Conservation (phyloP, 2,888 invertebrate genomes). For the Scaptomyza parva region DNA sequence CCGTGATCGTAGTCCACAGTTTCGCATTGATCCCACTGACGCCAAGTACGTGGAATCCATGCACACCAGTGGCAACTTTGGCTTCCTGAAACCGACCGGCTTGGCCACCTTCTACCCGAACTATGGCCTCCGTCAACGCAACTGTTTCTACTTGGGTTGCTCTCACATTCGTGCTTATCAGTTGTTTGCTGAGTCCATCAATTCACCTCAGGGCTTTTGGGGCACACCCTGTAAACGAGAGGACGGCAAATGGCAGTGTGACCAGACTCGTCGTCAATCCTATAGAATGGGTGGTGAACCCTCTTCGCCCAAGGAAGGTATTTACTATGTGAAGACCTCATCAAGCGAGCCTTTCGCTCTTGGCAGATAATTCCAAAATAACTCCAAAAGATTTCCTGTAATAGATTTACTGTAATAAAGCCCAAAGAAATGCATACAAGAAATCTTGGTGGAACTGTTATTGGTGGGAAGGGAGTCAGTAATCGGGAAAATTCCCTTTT, state of each 20-base stretch:
- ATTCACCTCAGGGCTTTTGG: constrained; percentile 76
- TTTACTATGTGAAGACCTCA: constrained; percentile 79
- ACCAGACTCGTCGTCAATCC: constrained; percentile 57
- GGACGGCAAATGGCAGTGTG: constrained; percentile 70
- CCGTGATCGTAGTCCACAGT: constrained; percentile 63
- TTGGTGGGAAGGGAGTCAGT: too few relatives aligned
- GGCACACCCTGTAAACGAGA: constrained; percentile 73
- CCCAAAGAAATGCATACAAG: constrained; percentile 8
- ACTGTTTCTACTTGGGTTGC: constrained; percentile 79
- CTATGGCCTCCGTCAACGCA: constrained; percentile 79
- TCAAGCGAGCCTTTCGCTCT: constrained; percentile 72
- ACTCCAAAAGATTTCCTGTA: too few relatives aligned
- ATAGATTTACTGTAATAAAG: constrained; percentile 6
- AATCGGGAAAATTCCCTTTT: too few relatives aligned
- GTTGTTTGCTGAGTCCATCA: constrained; percentile 83
- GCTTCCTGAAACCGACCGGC: constrained; percentile 80
- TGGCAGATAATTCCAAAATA: constrained; percentile 59
- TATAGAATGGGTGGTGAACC: constrained; percentile 82
- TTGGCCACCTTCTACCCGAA: constrained; percentile 84
- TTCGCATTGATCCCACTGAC: constrained; percentile 82
- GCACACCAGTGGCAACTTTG: constrained; percentile 83
- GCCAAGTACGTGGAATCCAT: constrained; percentile 84
- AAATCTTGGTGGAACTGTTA: too few relatives aligned
- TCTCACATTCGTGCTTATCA: constrained; percentile 81
- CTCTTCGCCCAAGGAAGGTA: constrained; percentile 66